Base-by-base conservation (phyloP, 2,797 vertebrate species). In the Falco cherrug region DNA sequence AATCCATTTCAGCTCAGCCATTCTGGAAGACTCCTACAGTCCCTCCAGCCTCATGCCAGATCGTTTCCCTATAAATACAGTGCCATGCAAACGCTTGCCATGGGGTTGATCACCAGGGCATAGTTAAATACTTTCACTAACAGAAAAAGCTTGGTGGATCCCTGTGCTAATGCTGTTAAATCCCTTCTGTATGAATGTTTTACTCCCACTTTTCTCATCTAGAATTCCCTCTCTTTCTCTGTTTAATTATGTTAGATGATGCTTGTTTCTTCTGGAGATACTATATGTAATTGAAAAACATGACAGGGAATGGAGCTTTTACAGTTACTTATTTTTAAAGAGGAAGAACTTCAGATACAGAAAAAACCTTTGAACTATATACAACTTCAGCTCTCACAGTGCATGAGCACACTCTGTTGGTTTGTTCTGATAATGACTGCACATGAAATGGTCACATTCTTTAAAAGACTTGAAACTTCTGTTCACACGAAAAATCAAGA, bases 321-420 rank as follows among this genome's bases (percentile, higher is more conserved):
- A 37, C 16, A 31, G 53, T 41, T 77, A 79, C 71, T 89, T 78
- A n/a, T 79, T 94, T 94, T 92, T 61, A 91, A 93, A 80, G 37
- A 73, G 29, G 18, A 93, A 61, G 45, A 92, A 51, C 25, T 68
- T 65, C 60, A 65, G 8, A 47, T 11, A 37, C 13, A 51, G 60
- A 88, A 29, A 29, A 1, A 4, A 31, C 16, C 16, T 57, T 89
- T 64, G 41, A 74, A 17, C 7, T 10, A 6, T 1, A 29, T 47
- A 26, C 7, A 37, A 14, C 54, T 87, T 48, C 67, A 75, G 14
- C 16, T 95, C 26, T 65, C 10, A 41, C 24, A 85, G 96, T 47
- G 35, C 95, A 33, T 45, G 83, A 94, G 95, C 90, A 70, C 97
- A 65, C 97, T 84, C 97, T 97, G 41, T 94, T 96, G 97, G 95